phyloP scores from a whole-genome alignment of 1,140 invertebrate species.

The Sinella curviseta region DNA sequence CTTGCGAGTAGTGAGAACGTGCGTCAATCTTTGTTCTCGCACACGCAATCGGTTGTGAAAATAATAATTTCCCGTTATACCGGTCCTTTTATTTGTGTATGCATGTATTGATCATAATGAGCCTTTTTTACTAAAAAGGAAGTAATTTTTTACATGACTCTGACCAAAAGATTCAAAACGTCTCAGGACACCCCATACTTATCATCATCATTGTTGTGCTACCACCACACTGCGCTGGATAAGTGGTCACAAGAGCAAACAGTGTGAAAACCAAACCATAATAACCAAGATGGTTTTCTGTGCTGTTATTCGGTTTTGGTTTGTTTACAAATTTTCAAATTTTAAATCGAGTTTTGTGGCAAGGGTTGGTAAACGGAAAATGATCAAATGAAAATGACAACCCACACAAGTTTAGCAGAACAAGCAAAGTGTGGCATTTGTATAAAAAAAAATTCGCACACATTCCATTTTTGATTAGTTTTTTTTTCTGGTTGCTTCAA shows the following conservation, averaged over 20 bases:
- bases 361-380: neutral
- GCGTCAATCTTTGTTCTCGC: no score
- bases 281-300: neutral
- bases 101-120: no score
- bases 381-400: neutral
- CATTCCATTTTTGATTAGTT: neutral
- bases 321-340: neutral
- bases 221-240: neutral
- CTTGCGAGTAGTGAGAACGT: no score
- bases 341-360: neutral
- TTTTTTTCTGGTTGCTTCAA: neutral
- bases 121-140: no score
- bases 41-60: no score
- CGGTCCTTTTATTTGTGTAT: no score
- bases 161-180: no score
- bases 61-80: no score
- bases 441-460: neutral
- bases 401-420: neutral
- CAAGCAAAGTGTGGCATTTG: neutral
- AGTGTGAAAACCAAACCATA: neutral
- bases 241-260: neutral
- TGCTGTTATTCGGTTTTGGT: neutral
- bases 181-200: neutral
- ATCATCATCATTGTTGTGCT: neutral
- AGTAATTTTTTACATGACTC: neutral